Evolutionary conservation across 1,140 invertebrate species (phyloP).

Genomic region (Papilio dardanus): DNA sequence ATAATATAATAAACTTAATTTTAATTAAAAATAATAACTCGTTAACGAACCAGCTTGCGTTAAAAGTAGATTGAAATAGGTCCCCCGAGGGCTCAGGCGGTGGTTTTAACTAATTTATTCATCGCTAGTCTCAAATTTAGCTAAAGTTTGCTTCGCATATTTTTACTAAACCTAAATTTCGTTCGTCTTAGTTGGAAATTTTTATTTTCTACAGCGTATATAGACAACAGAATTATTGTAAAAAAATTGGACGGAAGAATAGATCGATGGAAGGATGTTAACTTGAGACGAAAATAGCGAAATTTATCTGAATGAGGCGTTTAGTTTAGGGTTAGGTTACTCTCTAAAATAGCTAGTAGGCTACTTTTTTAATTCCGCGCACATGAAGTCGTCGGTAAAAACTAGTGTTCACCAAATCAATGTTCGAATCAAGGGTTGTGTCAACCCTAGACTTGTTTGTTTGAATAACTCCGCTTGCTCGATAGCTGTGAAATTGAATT

Average conservation of each 20-base stretch:
- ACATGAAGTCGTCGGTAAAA: background rate
- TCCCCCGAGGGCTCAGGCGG: constrained; percentile 50
- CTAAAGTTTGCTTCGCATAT: background rate
- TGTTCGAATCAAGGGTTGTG: background rate
- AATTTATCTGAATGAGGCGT: too few relatives aligned
- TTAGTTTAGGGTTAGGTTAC: too few relatives aligned
- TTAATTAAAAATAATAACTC: constrained; percentile 1
- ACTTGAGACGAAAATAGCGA: too few relatives aligned
- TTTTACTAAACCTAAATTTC: constrained; percentile 1
- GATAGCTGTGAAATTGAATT: constrained; percentile 13
- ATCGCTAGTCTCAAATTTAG: constrained; percentile 50
- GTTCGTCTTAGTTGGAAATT: constrained; percentile 5
- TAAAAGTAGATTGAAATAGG: constrained; percentile 35
- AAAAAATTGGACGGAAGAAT: too few relatives aligned
- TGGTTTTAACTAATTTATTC: constrained; percentile 60
- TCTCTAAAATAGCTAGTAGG: too few relatives aligned
- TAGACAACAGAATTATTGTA: too few relatives aligned
- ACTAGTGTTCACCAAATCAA: background rate
- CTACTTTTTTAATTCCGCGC: too few relatives aligned
- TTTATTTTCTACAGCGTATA: background rate
- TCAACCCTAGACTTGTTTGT: background rate
- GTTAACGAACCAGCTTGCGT: constrained; percentile 35
- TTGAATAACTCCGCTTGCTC: background rate
- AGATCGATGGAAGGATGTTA: too few relatives aligned
- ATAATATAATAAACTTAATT: background rate